Evolutionary conservation across 1,140 invertebrate genomes (phyloP), one percentile per base, ranked within the genome.

Genomic region (Lordiphosa clarofinis): DNA sequence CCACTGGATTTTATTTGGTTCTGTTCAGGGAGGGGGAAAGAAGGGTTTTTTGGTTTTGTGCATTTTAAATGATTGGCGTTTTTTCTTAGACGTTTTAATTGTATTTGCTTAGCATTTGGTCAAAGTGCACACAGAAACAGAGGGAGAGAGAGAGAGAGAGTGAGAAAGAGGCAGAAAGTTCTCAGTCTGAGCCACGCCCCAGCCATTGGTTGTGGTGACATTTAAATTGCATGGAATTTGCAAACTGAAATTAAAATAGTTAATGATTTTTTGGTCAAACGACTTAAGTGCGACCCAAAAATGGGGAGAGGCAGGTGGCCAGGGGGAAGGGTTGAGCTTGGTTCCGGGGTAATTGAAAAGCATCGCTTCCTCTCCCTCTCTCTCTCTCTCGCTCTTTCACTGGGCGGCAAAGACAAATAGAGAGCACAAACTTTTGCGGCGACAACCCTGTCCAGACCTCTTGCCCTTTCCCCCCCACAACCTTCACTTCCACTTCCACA

Each of bases 231-330:
- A 81, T 81, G 63, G 72, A 81, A 81, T 81, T 81, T 81, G 78
- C 78, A 56, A 81, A 82, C 76, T 81, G 78, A 81, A 81, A 81
- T 81, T 82, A 81, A 81, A 81, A 81, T 81, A 81, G 76, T 81
- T 82, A 82, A 81, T 81, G 76, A 81, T 81, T 81, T 79, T 81
- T 82, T 67, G 74, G 71, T 74, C 67, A 76, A 69, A 73, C 73
- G 73, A 74, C 43, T 46, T 46, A 46, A 46, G 43, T 46, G 43
- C 24, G 43, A 31, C 11, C 24, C 24, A 28, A 28, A 28, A 6
- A 28, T 28, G 5, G 24, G 5, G 43, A 9, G 11, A 24, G 37
- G 3, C 11, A 2, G 15, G 28, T 9, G n/a, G 47, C 8, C 11
- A 19, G 4, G 28, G 13, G 46, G 7, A 36, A 36, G 13, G 53